phyloP scores from a whole-genome alignment of 2,113 vertebrate genomes.

The Antennarius striatus region DNA sequence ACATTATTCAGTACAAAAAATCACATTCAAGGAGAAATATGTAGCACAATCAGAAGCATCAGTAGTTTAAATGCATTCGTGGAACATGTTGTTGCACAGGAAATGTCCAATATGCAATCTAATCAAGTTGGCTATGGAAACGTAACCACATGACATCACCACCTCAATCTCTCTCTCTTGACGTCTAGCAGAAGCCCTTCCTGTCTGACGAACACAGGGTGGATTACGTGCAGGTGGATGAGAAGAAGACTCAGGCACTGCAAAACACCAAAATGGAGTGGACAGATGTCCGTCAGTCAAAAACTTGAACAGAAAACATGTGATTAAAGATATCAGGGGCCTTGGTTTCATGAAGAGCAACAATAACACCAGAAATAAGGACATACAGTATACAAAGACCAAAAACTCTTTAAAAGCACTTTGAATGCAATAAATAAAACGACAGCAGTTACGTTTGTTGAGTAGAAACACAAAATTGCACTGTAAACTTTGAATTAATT shows the following conservation, averaged over 20 bases:
- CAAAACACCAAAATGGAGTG: slow-evolving; percentile 95
- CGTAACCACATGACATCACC: background rate
- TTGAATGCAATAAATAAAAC: slow-evolving; percentile 21
- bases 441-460: slow-evolving; percentile 19
- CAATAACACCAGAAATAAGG: slow-evolving; percentile 20
- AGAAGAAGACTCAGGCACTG: slow-evolving; percentile 97
- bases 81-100: no score
- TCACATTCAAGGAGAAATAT: background rate
- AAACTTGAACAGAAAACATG: slow-evolving; percentile 77
- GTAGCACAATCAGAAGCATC: background rate
- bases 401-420: slow-evolving; percentile 14
- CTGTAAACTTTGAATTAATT: slow-evolving; percentile 41
- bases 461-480: slow-evolving; percentile 45
- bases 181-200: slow-evolving; percentile 84
- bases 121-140: background rate
- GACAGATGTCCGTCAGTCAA: slow-evolving; percentile 93
- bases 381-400: slow-evolving; percentile 13
- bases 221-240: slow-evolving; percentile 96
- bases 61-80: background rate
- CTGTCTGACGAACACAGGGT: slow-evolving; percentile 91
- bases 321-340: background rate
- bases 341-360: slow-evolving; percentile 16
- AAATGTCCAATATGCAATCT: no score
- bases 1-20: background rate
- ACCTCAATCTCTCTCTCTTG: slow-evolving; percentile 6